A percentile compares a stretch with the other conserved stretches of the same genome.
Conservation (phyloP, 2,888 invertebrate species). For the Lomographa bimaculata region DNA sequence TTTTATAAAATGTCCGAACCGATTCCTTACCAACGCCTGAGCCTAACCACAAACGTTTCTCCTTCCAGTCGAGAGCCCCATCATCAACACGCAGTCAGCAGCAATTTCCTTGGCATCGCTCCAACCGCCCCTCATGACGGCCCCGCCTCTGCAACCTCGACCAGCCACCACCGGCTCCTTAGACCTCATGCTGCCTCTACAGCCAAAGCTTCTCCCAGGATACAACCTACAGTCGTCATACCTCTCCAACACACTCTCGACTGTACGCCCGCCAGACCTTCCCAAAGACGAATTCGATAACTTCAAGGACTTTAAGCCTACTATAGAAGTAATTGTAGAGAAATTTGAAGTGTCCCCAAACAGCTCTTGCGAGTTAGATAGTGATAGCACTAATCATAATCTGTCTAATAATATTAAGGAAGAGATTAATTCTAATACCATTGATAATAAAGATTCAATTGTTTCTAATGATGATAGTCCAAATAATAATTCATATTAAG, state of each 20-base stretch:
- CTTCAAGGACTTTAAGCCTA: slow-evolving; percentile 64
- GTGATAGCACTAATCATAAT: slow-evolving; percentile 52
- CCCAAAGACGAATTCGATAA: too few species aligned
- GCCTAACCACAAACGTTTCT: slow-evolving; percentile 30
- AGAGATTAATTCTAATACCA: slow-evolving; percentile 74
- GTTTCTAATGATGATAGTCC: slow-evolving; percentile 67
- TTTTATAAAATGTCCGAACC: too few species aligned
- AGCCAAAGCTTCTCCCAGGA: slow-evolving; percentile 86
- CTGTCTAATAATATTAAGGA: slow-evolving; percentile 47
- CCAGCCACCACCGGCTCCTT: slow-evolving; percentile 88
- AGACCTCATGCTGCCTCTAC: slow-evolving; percentile 88
- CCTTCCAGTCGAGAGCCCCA: slow-evolving; percentile 83
- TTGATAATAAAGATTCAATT: slow-evolving; percentile 57
- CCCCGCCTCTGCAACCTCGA: slow-evolving; percentile 86
- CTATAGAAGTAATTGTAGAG: slow-evolving; percentile 64
- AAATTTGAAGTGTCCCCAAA: slow-evolving; percentile 51
- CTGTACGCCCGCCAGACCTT: slow-evolving; percentile 71
- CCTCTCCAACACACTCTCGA: slow-evolving; percentile 78
- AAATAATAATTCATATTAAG: slow-evolving; percentile 73
- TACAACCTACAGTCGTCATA: slow-evolving; percentile 78
- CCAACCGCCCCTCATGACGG: slow-evolving; percentile 79
- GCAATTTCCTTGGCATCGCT: slow-evolving; percentile 79
- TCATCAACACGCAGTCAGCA: slow-evolving; percentile 72
- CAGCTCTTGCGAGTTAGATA: slow-evolving; percentile 42
- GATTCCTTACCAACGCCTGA: too few species aligned